phyloP scores from a whole-genome alignment of 2,888 invertebrate genomes.

The Hedychridium roseum region DNA sequence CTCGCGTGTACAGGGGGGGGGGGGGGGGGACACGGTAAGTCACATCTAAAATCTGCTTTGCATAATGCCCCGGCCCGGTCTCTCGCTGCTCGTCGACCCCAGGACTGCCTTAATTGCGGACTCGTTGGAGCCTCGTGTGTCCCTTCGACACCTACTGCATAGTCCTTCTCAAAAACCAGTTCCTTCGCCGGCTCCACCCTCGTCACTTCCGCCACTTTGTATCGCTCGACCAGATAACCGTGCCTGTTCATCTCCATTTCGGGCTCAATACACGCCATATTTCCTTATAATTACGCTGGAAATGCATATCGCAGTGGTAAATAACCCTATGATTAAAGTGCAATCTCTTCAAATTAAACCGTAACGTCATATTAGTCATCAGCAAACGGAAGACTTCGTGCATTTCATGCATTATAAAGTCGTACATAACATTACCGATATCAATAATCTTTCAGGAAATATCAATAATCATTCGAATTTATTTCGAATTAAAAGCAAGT shows the following conservation, averaged over 20 bases:
- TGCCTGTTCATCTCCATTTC: constrained; percentile 5
- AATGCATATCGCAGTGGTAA: too few relatives aligned
- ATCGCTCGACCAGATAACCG: constrained; percentile 37
- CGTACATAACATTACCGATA: too few relatives aligned
- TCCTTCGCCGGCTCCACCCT: constrained; percentile 31
- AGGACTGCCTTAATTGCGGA: constrained; percentile 57
- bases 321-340: too few relatives aligned
- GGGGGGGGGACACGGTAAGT: constrained; percentile 38
- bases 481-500: too few relatives aligned
- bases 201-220: constrained; percentile 36
- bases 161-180: constrained; percentile 50
- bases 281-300: too few relatives aligned
- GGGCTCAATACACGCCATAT: constrained; percentile 4
- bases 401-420: too few relatives aligned
- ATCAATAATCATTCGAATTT: too few relatives aligned
- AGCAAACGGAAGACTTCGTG: too few relatives aligned
- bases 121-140: constrained; percentile 52
- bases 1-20: constrained; percentile 2
- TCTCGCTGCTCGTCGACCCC: constrained; percentile 39
- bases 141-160: constrained; percentile 59
- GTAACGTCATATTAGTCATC: too few relatives aligned
- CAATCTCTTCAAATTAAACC: too few relatives aligned
- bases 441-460: too few relatives aligned
- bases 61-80: constrained; percentile 56
- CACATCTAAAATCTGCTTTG: constrained; percentile 62